These are phyloP conservation scores for Pteromalus puparum DNA, from an alignment of 1,140 invertebrate species.

Conservation along the genomic window DNA sequence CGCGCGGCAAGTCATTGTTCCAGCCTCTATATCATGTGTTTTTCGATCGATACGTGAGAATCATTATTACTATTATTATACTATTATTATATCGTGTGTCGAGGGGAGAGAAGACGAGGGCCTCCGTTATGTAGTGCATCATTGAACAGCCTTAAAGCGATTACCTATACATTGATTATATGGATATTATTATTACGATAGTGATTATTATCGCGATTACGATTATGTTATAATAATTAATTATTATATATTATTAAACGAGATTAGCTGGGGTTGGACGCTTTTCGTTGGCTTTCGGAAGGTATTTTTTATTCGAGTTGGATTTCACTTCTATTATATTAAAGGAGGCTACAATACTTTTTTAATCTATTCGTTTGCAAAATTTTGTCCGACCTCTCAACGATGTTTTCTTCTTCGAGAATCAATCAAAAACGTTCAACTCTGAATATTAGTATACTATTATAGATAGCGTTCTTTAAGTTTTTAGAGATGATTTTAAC, in stretches of 20 bases:
- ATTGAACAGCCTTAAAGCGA: constrained; percentile 33
- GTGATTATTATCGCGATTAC: constrained; percentile 52
- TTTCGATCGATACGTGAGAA: constrained; percentile 23
- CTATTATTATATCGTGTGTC: constrained; percentile 7
- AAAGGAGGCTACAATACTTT: background rate
- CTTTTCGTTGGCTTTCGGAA: constrained; percentile 18
- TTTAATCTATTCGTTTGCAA: background rate
- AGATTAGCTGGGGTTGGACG: constrained; percentile 24
- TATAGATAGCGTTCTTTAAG: constrained; percentile 52
- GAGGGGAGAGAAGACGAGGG: background rate
- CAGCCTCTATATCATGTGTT: constrained; percentile 12
- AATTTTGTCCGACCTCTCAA: background rate
- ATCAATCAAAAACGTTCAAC: constrained; percentile 34
- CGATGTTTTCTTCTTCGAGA: background rate
- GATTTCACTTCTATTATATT: background rate
- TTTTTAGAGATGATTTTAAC: constrained; percentile 56
- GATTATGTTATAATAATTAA: constrained; percentile 53
- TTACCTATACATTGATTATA: constrained; percentile 45
- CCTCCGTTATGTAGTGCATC: constrained; percentile 6
- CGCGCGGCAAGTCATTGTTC: background rate
- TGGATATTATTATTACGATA: constrained; percentile 45
- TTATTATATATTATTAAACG: constrained; percentile 35
- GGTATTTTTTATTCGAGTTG: background rate
- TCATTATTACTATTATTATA: constrained; percentile 2
- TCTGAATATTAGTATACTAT: constrained; percentile 45